Percentiles rank a stretch among this genome's conserved stretches.
phyloP scores from a whole-genome alignment of 2,113 vertebrate species.

The Dascyllus trimaculatus region DNA sequence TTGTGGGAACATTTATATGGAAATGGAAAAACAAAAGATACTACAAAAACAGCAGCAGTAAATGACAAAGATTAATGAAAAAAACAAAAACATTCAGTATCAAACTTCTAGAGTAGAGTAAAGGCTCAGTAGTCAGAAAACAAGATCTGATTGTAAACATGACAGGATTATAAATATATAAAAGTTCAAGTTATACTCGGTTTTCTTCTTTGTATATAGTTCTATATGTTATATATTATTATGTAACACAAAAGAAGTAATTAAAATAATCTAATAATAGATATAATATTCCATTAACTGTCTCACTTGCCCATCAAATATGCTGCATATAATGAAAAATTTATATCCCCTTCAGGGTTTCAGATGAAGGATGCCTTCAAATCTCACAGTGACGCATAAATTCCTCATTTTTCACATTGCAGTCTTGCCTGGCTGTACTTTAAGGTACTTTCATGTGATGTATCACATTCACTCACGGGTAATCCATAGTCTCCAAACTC shows the following conservation, averaged over 20 bases:
- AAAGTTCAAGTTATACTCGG: not conserved
- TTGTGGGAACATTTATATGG: no score
- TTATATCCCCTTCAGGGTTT: constrained; percentile 24
- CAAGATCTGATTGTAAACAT: not conserved
- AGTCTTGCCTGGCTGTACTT: not conserved
- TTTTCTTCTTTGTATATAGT: not conserved
- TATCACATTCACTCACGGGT: constrained; percentile 5
- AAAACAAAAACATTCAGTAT: not conserved
- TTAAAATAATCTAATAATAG: constrained; percentile 17
- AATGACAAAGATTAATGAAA: not conserved
- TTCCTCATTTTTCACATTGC: constrained; percentile 25
- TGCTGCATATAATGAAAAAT: not conserved
- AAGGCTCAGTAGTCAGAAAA: not conserved
- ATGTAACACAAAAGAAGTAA: not conserved
- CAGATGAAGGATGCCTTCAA: constrained; percentile 8
- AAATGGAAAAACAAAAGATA: not conserved
- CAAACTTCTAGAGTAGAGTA: not conserved
- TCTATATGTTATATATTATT: not conserved
- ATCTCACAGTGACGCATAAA: not conserved
- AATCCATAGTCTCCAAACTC: constrained; percentile 8
- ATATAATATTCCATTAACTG: constrained; percentile 34
- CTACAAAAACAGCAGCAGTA: not conserved
- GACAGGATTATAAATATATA: not conserved
- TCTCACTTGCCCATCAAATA: constrained; percentile 5
- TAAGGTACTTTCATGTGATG: constrained; percentile 2